phyloP scores from a whole-genome alignment of 2,113 vertebrate genomes.

The Lichenostomus cassidix region DNA sequence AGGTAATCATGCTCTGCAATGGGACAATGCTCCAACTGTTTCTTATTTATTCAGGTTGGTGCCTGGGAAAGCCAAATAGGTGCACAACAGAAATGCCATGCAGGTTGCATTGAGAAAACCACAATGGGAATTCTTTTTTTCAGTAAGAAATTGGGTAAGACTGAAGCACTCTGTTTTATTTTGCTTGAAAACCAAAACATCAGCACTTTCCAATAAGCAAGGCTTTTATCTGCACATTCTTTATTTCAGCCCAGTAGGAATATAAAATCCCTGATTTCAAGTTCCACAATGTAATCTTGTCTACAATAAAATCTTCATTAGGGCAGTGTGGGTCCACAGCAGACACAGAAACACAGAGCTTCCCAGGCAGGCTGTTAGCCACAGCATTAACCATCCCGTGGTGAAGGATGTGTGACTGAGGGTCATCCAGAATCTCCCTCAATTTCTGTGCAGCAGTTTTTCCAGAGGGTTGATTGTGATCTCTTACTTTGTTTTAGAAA shows the following conservation, averaged over 20 bases:
- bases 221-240: neutral
- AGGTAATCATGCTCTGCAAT: neutral
- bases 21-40: neutral
- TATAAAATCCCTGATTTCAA: neutral
- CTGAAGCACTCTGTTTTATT: neutral
- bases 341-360: neutral
- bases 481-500: neutral
- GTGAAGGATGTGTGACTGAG: neutral
- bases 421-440: neutral
- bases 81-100: fast-evolving
- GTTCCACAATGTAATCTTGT: neutral
- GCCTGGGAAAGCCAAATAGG: neutral
- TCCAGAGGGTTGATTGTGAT: neutral
- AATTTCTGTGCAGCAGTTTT: neutral
- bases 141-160: neutral
- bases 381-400: neutral
- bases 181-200: neutral
- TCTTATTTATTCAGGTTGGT: neutral
- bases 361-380: neutral
- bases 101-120: neutral
- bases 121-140: neutral
- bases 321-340: neutral
- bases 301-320: neutral
- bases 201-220: neutral
- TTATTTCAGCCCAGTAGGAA: neutral